phyloP scores from a whole-genome alignment of 2,113 vertebrate species.

The Zosterops japonicus region DNA sequence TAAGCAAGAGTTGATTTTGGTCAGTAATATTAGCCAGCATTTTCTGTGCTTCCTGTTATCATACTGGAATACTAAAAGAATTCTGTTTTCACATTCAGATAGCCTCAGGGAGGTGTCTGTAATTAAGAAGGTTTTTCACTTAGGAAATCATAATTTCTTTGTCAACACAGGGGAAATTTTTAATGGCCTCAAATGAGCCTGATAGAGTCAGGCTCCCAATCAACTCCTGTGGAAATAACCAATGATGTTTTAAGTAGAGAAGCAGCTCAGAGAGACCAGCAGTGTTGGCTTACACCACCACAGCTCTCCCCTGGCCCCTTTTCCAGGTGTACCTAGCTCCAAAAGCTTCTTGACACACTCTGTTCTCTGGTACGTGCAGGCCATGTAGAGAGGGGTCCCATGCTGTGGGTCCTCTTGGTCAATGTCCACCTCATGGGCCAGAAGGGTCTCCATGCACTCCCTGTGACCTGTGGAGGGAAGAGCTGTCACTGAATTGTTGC shows the following conservation, averaged over 20 bases:
- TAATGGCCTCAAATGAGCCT: neutral
- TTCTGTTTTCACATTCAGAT: neutral
- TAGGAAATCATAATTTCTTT: neutral
- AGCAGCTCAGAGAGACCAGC: neutral
- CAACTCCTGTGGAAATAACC: neutral
- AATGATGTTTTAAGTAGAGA: neutral
- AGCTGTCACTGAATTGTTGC: neutral
- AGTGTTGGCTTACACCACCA: neutral
- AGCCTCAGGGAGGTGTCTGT: neutral
- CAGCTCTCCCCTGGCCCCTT: neutral
- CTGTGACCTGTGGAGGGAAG: constrained; percentile 78
- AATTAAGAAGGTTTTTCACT: neutral
- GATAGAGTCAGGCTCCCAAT: neutral
- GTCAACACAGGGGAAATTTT: neutral
- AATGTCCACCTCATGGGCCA: constrained; percentile 79
- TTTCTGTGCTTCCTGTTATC: neutral
- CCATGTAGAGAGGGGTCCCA: constrained; percentile 85
- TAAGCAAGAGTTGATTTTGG: neutral
- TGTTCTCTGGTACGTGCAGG: constrained; percentile 77
- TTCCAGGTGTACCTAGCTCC: constrained; percentile 77
- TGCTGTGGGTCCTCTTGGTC: constrained; percentile 79
- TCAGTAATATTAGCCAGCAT: neutral
- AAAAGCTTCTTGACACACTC: constrained; percentile 87
- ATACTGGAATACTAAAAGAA: neutral
- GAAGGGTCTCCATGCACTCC: constrained; percentile 89